Evolutionary conservation across 2,113 vertebrate species (phyloP).

Genomic region (Nibea albiflora): DNA sequence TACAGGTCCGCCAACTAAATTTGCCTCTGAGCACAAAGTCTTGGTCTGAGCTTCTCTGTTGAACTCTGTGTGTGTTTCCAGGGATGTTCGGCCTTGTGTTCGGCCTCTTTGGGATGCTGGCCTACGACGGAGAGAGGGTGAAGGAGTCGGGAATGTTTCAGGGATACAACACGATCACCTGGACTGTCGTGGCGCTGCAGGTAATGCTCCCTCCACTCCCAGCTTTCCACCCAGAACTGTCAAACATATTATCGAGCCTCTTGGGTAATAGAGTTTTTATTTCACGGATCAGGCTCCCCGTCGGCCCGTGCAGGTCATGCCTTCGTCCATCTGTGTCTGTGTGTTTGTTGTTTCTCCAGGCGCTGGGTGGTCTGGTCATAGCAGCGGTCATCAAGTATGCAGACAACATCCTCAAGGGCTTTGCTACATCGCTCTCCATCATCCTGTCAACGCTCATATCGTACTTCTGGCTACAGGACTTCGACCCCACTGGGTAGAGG

Average conservation of each 20-base stretch:
- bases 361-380: slow-evolving; percentile 96
- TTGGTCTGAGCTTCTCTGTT: background rate
- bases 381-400: slow-evolving; percentile 99
- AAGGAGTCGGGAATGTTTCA: slow-evolving; percentile 95
- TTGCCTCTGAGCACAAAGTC: no score
- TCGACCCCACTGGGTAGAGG: slow-evolving; percentile 92
- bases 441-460: slow-evolving; percentile 98
- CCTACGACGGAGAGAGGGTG: slow-evolving; percentile 92
- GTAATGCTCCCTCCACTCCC: slow-evolving; percentile 72
- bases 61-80: slow-evolving; percentile 63
- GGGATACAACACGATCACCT: slow-evolving; percentile 95
- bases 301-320: slow-evolving; percentile 48
- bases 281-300: slow-evolving; percentile 33
- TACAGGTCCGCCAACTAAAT: no score
- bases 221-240: background rate
- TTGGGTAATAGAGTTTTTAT: slow-evolving; percentile 6
- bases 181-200: slow-evolving; percentile 95
- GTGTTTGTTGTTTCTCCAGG: slow-evolving; percentile 86
- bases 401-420: slow-evolving; percentile 98
- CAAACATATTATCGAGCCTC: background rate
- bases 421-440: slow-evolving; percentile 97
- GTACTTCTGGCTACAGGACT: slow-evolving; percentile 97
- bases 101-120: slow-evolving; percentile 92
- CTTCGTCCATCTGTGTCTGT: slow-evolving; percentile 68
- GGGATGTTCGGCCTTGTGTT: slow-evolving; percentile 95